Base-by-base conservation (phyloP, 2,888 invertebrate genomes). In the Chymomyza procnemis region DNA sequence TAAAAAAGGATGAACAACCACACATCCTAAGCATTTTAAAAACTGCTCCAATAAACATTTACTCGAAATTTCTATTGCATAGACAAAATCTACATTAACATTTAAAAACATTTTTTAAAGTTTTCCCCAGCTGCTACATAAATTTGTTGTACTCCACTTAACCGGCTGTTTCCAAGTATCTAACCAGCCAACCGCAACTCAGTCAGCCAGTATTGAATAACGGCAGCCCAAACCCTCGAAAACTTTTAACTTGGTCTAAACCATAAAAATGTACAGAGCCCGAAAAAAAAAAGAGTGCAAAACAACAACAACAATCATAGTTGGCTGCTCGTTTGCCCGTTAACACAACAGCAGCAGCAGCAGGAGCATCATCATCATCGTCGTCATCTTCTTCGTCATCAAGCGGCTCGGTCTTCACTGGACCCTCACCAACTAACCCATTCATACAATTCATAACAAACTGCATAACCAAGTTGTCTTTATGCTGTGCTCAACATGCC, bases 381-480 rank as follows among this genome's bases (percentile, higher is more conserved):
- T 41, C 34, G 26, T 26, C 54, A 14, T 21, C 19, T 19, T 21
- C 54, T 9, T 12, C 34, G 12, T 9, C 34, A 41, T 41, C 34
- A n/a, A n/a, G n/a, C 34, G 34, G 34, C 30, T 30, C 30, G 6
- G 9, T 12, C 34, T 54, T 30, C 22, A 56, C 26, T 26, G 26
- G n/a, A 56, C 26, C 30, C 54, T 1, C n/a, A 22, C 55, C 55
- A 26, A 12, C n/a, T 21, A 18, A 19, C 30, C 30, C 14, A 30
- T 14, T 30, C 34, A 16, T 22, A 14, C 18, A 30, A 56, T 56
- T 56, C 56, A 56, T 56, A 56, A 56, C 56, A 30, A 56, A 56
- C 56, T 56, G 56, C 56, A 56, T 56, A 56, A 56, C 56, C 30
- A 56, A 56, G 56, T 56, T 56, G 26, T 22, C 26, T 56, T 30